Percentiles rank a stretch among this genome's conserved stretches.
These are phyloP conservation scores for Diplolepis rosae DNA, from an alignment of 2,888 invertebrate genomes.

Conservation along the genomic window DNA sequence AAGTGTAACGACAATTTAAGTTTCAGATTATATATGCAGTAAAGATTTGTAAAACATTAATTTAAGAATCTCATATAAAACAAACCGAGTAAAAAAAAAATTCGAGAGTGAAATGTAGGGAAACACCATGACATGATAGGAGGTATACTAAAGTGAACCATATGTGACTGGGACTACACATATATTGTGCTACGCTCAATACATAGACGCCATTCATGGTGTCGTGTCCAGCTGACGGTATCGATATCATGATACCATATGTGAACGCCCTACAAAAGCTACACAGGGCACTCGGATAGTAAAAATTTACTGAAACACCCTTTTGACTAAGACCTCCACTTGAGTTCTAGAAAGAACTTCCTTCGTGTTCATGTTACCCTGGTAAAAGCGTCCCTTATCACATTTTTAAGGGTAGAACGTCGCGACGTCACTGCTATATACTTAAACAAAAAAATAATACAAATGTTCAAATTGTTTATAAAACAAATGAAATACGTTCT, in stretches of 20 bases:
- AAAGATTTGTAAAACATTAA: too few relatives aligned
- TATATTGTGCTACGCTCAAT: constrained; percentile 42
- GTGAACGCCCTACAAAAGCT: constrained; percentile 57
- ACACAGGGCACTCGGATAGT: constrained; percentile 49
- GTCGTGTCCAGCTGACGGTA: constrained; percentile 17
- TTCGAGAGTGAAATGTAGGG: constrained; percentile 36
- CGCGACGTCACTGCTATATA: constrained; percentile 46
- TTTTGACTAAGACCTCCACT: background rate
- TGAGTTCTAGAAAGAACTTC: constrained; percentile 46
- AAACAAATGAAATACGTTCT: too few relatives aligned
- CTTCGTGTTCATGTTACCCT: constrained; percentile 58
- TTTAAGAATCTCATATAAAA: too few relatives aligned
- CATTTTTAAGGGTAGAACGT: constrained; percentile 55
- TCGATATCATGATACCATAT: too few relatives aligned
- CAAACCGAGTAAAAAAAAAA: too few relatives aligned
- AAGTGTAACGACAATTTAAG: too few relatives aligned
- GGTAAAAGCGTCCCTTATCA: constrained; percentile 60
- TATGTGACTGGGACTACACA: constrained; percentile 50
- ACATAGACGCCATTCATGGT: background rate
- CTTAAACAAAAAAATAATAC: too few relatives aligned
- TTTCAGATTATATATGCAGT: too few relatives aligned
- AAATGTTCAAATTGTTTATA: too few relatives aligned
- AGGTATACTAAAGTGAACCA: constrained; percentile 44
- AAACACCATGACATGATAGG: constrained; percentile 38
- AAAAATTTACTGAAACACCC: too few relatives aligned